These are phyloP conservation scores for Muntiacus reevesi DNA, from an alignment of 2,113 vertebrate genomes.

Conservation along the genomic window DNA sequence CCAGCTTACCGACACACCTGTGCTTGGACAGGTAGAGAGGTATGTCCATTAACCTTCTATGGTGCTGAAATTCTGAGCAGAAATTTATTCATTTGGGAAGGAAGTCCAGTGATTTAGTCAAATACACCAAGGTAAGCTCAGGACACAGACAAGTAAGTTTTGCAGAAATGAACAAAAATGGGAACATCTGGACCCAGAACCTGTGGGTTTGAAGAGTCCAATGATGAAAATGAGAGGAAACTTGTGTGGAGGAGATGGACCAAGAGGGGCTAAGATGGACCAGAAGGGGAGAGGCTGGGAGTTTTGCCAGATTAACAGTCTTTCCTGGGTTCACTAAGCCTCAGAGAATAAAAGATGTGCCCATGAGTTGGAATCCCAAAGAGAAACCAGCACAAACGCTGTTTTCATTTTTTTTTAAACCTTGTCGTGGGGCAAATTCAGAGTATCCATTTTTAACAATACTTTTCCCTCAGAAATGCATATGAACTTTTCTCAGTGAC, in stretches of 20 bases:
- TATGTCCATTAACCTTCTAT: not conserved
- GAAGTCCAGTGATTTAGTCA: not conserved
- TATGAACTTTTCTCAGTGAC: not conserved
- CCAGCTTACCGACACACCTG: not conserved
- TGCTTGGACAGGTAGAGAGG: not conserved
- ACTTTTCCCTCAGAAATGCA: not conserved
- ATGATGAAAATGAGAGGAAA: not conserved
- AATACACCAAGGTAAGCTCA: not conserved
- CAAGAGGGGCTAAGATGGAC: not conserved
- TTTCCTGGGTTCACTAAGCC: not conserved
- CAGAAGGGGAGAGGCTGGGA: not conserved
- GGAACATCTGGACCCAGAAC: not conserved
- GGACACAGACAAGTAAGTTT: not conserved
- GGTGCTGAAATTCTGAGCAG: not conserved
- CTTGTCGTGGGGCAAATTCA: not conserved
- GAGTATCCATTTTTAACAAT: not conserved
- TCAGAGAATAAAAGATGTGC: not conserved
- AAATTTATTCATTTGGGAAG: not conserved
- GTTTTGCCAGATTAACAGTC: not conserved
- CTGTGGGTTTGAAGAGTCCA: not conserved
- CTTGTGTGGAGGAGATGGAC: not conserved
- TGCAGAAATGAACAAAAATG: not conserved
- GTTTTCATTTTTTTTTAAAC: not conserved
- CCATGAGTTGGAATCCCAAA: not conserved
- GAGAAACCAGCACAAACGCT: not conserved